Base-by-base conservation (phyloP, 2,113 vertebrate species). In the Arenaria interpres region DNA sequence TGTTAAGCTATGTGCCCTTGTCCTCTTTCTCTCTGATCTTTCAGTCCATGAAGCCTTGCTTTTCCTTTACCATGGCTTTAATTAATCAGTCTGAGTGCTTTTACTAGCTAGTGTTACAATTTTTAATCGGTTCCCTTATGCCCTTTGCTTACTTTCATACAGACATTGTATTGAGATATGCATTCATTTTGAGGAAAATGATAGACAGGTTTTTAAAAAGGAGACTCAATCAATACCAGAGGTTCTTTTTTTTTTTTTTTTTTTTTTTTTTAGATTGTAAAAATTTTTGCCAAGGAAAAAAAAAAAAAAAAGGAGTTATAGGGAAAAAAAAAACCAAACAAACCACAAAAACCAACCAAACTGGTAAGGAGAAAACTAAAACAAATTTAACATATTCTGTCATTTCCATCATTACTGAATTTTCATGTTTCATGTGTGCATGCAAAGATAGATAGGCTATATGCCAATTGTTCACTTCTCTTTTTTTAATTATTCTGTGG, bases 281-380 rank as follows among this genome's bases (percentile, higher is more conserved):
- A 45, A 88, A 59, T 33, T 85, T 21, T 77, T 80, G 30, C 37
- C 39, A 63, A 80, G 19, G 33, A 56, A 17, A 67, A 79, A 87
- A 85, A 30, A 28, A 39, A 25, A 10, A 4, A 6, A 33, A 28
- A 20, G 14, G 4, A 60, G 27, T 24, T 76, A 32, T 3, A 30
- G 8, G 19, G 1, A 10, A 35, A 79, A n/a, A 24, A 33, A 24
- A 3, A 1, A 4, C 14, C 33, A 20, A 4, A 1, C 2, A 20
- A 5, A 23, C 13, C 13, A 11, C 18, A 19, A 56, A 19, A 10
- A 4, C 7, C 21, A 43, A 6, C 11, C 27, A 39, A 64, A 32
- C 11, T 74, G 24, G 30, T 75, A 84, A 83, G 41, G 50, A 83
- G 17, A 56, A 27, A 81, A 79, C 68, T 21, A 19, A 89, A 73